These are phyloP conservation scores for Eciton burchellii DNA, from an alignment of 1,140 invertebrate species.

Conservation along the genomic window DNA sequence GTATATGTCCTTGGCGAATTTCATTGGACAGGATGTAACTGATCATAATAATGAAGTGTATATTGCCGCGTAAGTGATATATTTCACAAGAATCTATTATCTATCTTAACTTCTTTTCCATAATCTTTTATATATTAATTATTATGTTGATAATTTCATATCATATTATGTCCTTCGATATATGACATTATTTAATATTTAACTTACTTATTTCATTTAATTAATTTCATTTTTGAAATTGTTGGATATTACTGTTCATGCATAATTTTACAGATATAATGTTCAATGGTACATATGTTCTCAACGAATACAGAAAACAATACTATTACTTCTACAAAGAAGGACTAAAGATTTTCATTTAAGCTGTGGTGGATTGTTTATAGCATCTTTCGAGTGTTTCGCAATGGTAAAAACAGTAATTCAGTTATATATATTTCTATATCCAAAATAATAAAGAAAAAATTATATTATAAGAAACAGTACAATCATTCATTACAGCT, in stretches of 20 bases:
- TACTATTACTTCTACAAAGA: slow-evolving; percentile 22
- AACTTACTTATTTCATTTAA: too few species aligned
- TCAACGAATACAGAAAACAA: slow-evolving; percentile 2
- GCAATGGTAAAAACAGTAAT: slow-evolving; percentile 1
- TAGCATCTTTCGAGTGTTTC: background rate
- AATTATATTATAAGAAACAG: too few species aligned
- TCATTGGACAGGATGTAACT: background rate
- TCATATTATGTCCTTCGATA: too few species aligned
- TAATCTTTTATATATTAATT: too few species aligned
- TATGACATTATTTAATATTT: background rate
- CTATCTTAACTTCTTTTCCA: background rate
- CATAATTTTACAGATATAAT: slow-evolving; percentile 7
- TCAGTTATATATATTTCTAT: background rate
- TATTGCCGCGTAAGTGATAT: slow-evolving; percentile 18
- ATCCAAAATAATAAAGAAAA: background rate
- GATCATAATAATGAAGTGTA: slow-evolving; percentile 21
- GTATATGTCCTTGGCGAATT: slow-evolving; percentile 4
- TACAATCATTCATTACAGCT: background rate
- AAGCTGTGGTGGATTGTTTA: background rate
- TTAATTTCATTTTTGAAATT: background rate
- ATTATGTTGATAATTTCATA: too few species aligned
- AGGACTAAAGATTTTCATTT: slow-evolving; percentile 1
- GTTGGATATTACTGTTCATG: too few species aligned
- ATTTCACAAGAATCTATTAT: background rate
- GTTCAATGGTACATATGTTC: slow-evolving; percentile 15